Conservation (phyloP, 2,113 vertebrate genomes). For the Bombycilla garrulus region DNA sequence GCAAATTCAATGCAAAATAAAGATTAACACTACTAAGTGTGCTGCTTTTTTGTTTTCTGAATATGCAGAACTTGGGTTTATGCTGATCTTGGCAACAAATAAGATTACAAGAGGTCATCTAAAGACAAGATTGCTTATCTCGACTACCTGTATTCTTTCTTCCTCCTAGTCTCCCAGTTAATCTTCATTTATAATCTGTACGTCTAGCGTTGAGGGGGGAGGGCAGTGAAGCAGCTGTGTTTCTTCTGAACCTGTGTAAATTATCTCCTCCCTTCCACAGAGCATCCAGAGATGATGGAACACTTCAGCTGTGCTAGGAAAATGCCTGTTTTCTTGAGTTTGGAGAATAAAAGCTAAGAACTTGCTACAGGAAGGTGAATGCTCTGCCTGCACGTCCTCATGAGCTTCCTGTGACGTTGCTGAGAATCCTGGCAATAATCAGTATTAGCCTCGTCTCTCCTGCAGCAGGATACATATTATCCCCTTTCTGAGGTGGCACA, state of each 20-base stretch:
- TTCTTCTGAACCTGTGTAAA: neutral
- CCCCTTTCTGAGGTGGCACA: neutral
- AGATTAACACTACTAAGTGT: neutral
- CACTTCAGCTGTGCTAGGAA: neutral
- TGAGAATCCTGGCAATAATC: neutral
- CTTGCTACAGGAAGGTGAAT: neutral
- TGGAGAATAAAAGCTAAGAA: neutral
- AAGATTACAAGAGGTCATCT: slow-evolving; percentile 29
- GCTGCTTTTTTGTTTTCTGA: neutral
- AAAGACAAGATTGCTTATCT: slow-evolving; percentile 43
- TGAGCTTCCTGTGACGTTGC: neutral
- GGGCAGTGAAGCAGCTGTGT: neutral
- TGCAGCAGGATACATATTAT: neutral
- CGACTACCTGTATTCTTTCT: neutral
- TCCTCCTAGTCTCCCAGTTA: neutral
- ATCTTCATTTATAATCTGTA: neutral
- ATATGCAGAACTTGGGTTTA: neutral
- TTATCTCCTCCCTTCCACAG: neutral
- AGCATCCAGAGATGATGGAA: neutral
- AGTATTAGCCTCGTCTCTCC: neutral
- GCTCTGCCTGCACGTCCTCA: neutral
- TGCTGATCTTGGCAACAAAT: slow-evolving; percentile 19
- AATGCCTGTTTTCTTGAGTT: fast-evolving
- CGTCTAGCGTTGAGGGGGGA: fast-evolving
- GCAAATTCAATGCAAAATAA: neutral